These are phyloP conservation scores for Erebia palarica DNA, from an alignment of 2,888 invertebrate species.

Conservation along the genomic window DNA sequence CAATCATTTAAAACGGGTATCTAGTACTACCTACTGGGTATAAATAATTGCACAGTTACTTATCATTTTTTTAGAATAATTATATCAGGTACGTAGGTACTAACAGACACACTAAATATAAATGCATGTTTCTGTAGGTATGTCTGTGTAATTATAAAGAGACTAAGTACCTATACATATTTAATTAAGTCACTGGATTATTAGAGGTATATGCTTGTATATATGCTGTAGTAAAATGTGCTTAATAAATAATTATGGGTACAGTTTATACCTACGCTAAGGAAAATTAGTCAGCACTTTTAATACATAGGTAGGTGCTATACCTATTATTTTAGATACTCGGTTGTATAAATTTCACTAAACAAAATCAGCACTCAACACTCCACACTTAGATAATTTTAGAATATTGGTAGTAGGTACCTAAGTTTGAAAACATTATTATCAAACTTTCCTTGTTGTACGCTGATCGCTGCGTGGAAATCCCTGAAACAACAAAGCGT, in stretches of 20 bases:
- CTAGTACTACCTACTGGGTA: no score
- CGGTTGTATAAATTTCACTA: background rate
- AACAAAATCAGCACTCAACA: conserved; percentile 3
- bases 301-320: no score
- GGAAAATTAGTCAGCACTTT: background rate
- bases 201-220: no score
- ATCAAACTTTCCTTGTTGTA: conserved; percentile 32
- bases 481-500: conserved; percentile 30
- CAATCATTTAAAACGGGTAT: background rate
- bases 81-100: no score
- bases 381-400: conserved; percentile 16
- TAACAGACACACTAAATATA: no score
- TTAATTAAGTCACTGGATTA: background rate
- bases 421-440: conserved; percentile 29
- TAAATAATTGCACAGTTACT: no score
- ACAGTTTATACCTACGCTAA: background rate
- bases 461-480: conserved; percentile 29
- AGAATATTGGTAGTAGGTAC: background rate
- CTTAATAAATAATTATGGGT: background rate
- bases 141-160: no score
- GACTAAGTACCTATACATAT: no score
- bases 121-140: no score
- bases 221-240: background rate
- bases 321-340: background rate
- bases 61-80: no score